Conservation (phyloP, 2,113 vertebrate genomes). For the Pteropus alecto region DNA sequence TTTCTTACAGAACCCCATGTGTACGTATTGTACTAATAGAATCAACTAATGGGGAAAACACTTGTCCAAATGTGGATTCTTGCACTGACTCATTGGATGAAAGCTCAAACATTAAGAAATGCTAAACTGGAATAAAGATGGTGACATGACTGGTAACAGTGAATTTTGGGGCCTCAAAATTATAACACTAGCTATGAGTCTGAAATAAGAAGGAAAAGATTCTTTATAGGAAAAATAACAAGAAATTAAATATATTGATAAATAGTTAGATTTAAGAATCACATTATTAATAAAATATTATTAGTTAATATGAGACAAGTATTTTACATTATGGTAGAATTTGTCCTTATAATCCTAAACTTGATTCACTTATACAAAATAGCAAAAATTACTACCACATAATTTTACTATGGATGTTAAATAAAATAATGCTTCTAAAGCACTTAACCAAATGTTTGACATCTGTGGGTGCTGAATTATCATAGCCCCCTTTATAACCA, state of each 20-base stretch:
- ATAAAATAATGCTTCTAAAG: background rate
- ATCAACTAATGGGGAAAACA: background rate
- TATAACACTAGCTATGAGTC: background rate
- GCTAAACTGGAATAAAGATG: background rate
- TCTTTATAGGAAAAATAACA: background rate
- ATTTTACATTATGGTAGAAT: background rate
- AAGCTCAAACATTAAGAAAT: background rate
- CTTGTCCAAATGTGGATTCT: background rate
- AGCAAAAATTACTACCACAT: background rate
- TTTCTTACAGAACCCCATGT: background rate
- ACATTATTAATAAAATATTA: background rate
- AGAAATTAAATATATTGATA: background rate
- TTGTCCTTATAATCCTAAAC: slow-evolving; percentile 1
- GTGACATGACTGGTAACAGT: background rate
- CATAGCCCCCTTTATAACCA: background rate
- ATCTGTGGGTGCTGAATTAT: background rate
- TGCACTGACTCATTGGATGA: background rate
- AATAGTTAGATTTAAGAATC: background rate
- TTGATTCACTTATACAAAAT: background rate
- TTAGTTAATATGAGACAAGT: background rate
- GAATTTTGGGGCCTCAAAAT: background rate
- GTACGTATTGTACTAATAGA: background rate
- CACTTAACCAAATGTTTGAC: background rate
- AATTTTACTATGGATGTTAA: background rate
- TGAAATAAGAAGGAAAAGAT: background rate